Percentiles rank a stretch among this genome's conserved stretches.
Conservation (phyloP, 2,888 invertebrate genomes). For the Poecilobothrus nobilitatus region DNA sequence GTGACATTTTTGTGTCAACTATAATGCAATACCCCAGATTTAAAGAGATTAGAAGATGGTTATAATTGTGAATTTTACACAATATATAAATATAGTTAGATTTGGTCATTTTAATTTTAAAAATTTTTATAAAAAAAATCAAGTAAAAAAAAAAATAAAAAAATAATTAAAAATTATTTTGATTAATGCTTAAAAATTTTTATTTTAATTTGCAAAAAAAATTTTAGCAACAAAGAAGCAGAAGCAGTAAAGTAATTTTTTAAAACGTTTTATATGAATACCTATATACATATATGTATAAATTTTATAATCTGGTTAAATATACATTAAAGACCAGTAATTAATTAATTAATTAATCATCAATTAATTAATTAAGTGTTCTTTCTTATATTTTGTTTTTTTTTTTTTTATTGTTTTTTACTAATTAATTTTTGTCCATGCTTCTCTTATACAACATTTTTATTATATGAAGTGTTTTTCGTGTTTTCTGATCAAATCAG, state of each 20-base stretch:
- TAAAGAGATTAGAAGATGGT: not conserved
- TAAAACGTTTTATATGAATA: too few relatives aligned
- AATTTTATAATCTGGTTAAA: not conserved
- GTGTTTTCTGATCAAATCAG: not conserved
- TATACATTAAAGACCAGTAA: not conserved
- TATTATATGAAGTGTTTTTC: too few relatives aligned
- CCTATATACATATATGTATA: too few relatives aligned
- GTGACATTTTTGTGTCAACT: not conserved
- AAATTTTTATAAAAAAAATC: not conserved
- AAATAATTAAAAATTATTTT: too few relatives aligned
- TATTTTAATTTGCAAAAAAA: too few relatives aligned
- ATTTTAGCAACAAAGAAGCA: too few relatives aligned
- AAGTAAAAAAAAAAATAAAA: too few relatives aligned
- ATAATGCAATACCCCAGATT: not conserved
- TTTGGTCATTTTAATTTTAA: not conserved
- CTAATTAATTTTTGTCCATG: not conserved
- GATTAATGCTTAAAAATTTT: too few relatives aligned
- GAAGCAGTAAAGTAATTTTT: too few relatives aligned
- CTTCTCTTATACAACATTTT: too few relatives aligned
- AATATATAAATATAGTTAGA: not conserved
- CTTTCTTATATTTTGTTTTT: not conserved
- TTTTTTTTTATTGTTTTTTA: not conserved
- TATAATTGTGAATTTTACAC: too few relatives aligned
- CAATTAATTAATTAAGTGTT: too few relatives aligned
- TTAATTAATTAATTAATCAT: not conserved